Evolutionary conservation across 2,888 invertebrate species (phyloP), one percentile per base, ranked within the genome.

Genomic region (Desoria tigrina): DNA sequence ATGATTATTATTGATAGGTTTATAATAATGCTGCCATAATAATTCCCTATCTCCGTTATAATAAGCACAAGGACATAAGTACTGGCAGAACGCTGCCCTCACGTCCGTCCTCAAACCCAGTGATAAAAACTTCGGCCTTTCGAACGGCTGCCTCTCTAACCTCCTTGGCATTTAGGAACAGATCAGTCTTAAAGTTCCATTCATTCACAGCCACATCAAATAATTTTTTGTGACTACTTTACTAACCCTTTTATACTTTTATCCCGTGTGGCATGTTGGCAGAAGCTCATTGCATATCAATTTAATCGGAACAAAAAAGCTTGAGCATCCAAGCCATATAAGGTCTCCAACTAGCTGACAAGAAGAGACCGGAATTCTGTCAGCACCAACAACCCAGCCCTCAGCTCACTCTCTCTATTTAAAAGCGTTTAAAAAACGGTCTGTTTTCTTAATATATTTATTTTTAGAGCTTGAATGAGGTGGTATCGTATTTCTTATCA

Each of bases 271-370:
- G 39, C 57, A 57, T 7, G 24, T 42, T 27, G 27, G 21, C 54
- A 49, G 27, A 59, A 55, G 24, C 49, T 62, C 64, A 63, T 60
- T 69, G 65, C 63, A 72, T 70, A 70, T 70, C 70, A 72, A 67
- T 71, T 70, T 71, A 71, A 73, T 69, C 69, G 68, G 59, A 61
- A 64, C 64, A 66, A 56, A 59, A 59, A 53, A 65, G 42, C 42
- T 32, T 26, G 24, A 39, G 53, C 37, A 45, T 32, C 11, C 6
- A 32, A 32, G 4, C 4, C 11, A 32, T n/a, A 11, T 32, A 32
- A 11, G 32, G 11, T 4, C 32, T 32, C 6, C 6, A 32, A 11
- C 39, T 42, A 61, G 37, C 37, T 58, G 55, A 61, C 64, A 68
- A 62, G 49, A 57, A 23, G 42, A 58, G 27, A 58, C 18, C n/a